A percentile compares a stretch with the other conserved stretches of the same genome.
Evolutionary conservation across 2,113 vertebrate species (phyloP).

Genomic region (Tachysurus fulvidraco): DNA sequence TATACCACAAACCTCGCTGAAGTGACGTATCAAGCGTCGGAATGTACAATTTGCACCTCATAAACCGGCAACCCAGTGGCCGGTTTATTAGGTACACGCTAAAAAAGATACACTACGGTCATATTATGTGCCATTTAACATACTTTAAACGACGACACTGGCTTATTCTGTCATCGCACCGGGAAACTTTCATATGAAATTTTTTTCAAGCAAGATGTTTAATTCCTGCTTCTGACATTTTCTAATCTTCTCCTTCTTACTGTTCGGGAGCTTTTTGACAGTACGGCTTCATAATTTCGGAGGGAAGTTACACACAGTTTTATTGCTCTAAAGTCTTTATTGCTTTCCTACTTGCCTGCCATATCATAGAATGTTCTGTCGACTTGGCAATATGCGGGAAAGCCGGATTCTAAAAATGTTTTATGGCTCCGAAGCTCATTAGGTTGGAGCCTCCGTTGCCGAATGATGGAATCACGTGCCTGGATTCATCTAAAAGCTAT

Average conservation of each 20-base stretch:
- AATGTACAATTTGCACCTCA: slow-evolving; percentile 25
- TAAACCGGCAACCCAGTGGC: slow-evolving; percentile 11
- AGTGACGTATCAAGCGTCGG: not conserved
- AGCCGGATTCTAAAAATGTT: not conserved
- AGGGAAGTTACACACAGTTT: not conserved
- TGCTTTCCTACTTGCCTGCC: not conserved
- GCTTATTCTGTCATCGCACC: not conserved
- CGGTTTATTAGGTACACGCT: not conserved
- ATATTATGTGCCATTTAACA: not conserved
- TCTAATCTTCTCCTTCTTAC: slow-evolving; percentile 13
- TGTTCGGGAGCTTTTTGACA: not conserved
- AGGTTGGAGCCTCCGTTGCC: not conserved
- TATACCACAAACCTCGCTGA: not conserved
- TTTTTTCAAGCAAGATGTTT: slow-evolving; percentile 13
- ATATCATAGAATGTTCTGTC: not conserved
- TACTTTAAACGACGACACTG: not conserved
- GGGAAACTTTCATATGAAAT: not conserved
- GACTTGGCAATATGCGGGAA: slow-evolving; percentile 3
- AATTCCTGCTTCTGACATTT: not conserved
- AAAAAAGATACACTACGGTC: too few species aligned
- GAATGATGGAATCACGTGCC: not conserved
- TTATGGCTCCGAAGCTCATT: slow-evolving; percentile 14
- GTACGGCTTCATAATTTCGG: not conserved
- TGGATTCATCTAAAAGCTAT: not conserved
- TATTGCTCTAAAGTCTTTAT: slow-evolving; percentile 17